These are phyloP conservation scores for Drosophila flavopinicola DNA, from an alignment of 2,888 invertebrate species.

Conservation along the genomic window DNA sequence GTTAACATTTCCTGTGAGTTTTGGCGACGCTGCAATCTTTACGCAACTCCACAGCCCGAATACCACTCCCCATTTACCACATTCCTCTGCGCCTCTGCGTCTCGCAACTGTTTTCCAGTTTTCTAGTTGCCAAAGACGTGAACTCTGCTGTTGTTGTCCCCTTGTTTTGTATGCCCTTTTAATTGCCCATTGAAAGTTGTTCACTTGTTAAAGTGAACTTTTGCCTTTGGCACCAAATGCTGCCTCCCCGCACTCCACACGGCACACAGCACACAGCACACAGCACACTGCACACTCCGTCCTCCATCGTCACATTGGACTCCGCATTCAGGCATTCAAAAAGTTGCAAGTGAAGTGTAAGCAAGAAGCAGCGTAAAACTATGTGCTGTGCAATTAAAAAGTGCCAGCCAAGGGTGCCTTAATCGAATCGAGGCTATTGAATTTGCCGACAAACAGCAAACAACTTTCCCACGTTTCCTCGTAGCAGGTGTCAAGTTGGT, in stretches of 20 bases:
- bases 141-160: slow-evolving; percentile 57
- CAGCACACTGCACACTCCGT: too few species aligned
- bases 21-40: slow-evolving; percentile 84
- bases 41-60: slow-evolving; percentile 6
- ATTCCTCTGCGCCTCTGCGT: background rate
- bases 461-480: slow-evolving; percentile 12
- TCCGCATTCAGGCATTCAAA: slow-evolving; percentile 7
- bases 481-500: slow-evolving; percentile 10
- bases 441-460: slow-evolving; percentile 31
- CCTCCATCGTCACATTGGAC: background rate
- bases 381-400: slow-evolving; percentile 74
- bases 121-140: slow-evolving; percentile 39
- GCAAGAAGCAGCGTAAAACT: slow-evolving; percentile 66
- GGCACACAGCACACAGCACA: too few species aligned
- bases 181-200: slow-evolving; percentile 79
- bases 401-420: slow-evolving; percentile 33
- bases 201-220: slow-evolving; percentile 79
- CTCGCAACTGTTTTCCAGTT: slow-evolving; percentile 25
- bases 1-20: slow-evolving; percentile 86
- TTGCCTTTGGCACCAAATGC: slow-evolving; percentile 51
- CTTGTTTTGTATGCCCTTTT: slow-evolving; percentile 84
- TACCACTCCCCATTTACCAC: background rate
- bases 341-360: slow-evolving; percentile 57
- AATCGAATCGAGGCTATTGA: slow-evolving; percentile 55
- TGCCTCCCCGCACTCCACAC: slow-evolving; percentile 2